Evolutionary conservation across 2,113 vertebrate species (phyloP).

Genomic region (Centropus bengalensis): DNA sequence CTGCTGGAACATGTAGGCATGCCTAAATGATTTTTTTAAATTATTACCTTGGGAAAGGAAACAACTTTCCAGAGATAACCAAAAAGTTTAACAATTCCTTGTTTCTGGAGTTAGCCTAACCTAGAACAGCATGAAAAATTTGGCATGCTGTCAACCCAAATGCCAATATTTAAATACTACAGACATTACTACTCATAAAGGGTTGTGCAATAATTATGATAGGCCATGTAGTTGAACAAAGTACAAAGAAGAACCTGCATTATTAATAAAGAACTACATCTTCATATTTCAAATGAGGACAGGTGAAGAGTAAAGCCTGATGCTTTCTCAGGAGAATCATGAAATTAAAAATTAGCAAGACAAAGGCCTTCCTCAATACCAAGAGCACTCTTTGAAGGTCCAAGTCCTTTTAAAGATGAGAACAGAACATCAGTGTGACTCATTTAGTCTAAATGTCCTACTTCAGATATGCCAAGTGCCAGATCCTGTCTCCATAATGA

Average conservation of each 20-base stretch:
- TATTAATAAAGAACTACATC: conserved; percentile 8
- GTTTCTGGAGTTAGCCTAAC: not conserved
- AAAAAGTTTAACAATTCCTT: not conserved
- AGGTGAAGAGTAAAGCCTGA: not conserved
- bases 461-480: conserved; percentile 27
- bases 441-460: conserved; percentile 23
- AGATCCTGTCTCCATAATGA: not conserved
- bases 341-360: not conserved
- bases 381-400: not conserved
- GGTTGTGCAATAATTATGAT: not conserved
- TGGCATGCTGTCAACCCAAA: not conserved
- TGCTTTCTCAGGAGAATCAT: conserved; percentile 14
- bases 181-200: not conserved
- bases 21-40: not conserved
- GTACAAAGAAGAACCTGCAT: not conserved
- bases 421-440: not conserved
- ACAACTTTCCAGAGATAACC: not conserved
- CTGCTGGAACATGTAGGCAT: not conserved
- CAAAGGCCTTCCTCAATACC: not conserved
- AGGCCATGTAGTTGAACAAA: not conserved
- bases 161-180: not conserved
- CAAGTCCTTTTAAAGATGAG: conserved; percentile 22
- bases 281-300: not conserved
- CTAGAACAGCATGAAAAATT: not conserved
- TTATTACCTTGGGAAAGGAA: not conserved